A percentile compares a stretch with the other conserved stretches of the same genome.
Conservation (phyloP, 2,113 vertebrate species). For the Archilochus colubris region DNA sequence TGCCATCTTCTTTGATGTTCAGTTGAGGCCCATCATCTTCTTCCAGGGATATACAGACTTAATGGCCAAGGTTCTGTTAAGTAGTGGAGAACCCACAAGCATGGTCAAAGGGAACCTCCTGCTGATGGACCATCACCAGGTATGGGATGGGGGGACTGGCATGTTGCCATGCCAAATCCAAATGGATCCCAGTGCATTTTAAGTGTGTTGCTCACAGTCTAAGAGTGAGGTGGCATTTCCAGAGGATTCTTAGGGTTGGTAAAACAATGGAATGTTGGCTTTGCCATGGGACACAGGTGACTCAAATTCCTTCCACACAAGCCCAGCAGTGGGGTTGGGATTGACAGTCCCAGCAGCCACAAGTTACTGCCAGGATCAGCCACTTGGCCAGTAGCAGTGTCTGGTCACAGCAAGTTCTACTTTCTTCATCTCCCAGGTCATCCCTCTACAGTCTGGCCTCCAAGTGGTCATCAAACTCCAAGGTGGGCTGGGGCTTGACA, state of each 20-base stretch:
- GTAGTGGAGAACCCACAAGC: conserved; percentile 48
- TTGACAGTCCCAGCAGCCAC: neutral
- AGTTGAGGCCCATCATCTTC: conserved; percentile 48
- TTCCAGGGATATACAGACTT: conserved; percentile 74
- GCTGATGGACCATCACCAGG: conserved; percentile 76
- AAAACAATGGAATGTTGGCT: neutral
- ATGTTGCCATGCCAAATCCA: neutral
- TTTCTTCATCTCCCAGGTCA: conserved; percentile 44
- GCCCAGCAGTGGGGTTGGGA: neutral
- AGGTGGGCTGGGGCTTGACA: conserved; percentile 67
- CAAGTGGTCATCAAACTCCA: conserved; percentile 55
- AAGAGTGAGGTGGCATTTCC: rapidly evolving
- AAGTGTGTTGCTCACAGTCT: neutral
- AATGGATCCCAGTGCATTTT: neutral
- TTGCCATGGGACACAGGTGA: rapidly evolving
- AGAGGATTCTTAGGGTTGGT: neutral
- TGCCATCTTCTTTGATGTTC: conserved; percentile 62
- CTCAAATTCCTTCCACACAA: neutral
- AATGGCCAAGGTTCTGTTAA: conserved; percentile 69
- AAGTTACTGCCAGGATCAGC: rapidly evolving
- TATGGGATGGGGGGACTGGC: neutral
- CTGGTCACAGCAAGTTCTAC: neutral
- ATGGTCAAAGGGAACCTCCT: conserved; percentile 69
- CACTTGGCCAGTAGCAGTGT: neutral
- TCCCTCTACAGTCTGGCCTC: conserved; percentile 73